Evolutionary conservation across 2,888 invertebrate genomes (phyloP), one percentile per base, ranked within the genome.

Genomic region (Mythimna impura): DNA sequence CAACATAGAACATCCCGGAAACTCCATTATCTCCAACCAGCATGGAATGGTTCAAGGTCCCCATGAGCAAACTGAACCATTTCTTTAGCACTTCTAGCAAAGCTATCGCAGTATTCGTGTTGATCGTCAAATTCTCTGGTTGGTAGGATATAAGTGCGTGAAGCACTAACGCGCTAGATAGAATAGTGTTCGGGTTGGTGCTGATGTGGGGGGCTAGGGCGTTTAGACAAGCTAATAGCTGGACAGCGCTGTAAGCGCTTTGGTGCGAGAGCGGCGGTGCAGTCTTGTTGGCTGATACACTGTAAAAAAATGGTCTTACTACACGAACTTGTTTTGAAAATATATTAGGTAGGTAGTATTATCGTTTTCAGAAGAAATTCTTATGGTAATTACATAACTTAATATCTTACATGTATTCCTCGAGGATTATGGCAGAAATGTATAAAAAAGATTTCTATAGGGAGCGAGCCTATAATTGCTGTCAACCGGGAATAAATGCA

Each of bases 211-310:
- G 82, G 0, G 89, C 88, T 52, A 95, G 68, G 1, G 88, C 82
- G 77, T 88, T 91, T n/a, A 96, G 83, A 66, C 94, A 93, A 17
- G 95, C 93, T 40, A 96, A 80, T 0, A 96, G 89, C 74, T 96
- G 96, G 6, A 93, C 91, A 78, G 91, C 89, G 89, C 94, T 94
- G 89, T 95, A 96, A 76, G 95, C 93, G 88, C 95, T 96, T 91
- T 95, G 95, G 78, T 93, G 89, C 22, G 94, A 95, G 5, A 96
- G 83, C 0, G 94, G 90, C 60, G 96, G 85, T 2, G 89, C 91
- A 6, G 94, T 91, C 77, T 92, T 88, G 80, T 92, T 80, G 0
- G 75, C 70, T 62, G 88, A 90, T 34, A 96, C 90, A 6, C 96
- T 96, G 91, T 12, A 66, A 36, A 83, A 85, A 55, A 65, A n/a